Evolutionary conservation across 2,797 vertebrate genomes (phyloP), one percentile per base, ranked within the genome.

Genomic region (Semotilus atromaculatus): DNA sequence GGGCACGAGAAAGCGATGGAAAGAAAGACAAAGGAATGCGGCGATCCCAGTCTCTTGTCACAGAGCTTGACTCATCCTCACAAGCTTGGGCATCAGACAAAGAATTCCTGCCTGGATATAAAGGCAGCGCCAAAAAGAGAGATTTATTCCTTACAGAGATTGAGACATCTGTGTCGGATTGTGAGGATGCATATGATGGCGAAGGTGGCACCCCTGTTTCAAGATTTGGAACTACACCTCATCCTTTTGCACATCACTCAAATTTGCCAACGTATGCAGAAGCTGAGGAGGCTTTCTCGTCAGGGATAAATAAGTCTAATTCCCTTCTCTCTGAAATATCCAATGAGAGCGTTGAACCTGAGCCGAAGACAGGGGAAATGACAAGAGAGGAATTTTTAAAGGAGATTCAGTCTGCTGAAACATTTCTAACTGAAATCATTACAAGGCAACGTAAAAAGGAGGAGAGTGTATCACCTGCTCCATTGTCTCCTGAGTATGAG

Each of bases 121-220:
- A 92, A 29, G 90, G 90, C 73, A 36, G 72, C 18, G 26, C 84
- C 75, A 86, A 87, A 75, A 93, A 92, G 88, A 88, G 89, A 70
- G 95, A 96, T 86, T 94, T 96, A 86, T 96, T 96, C 85, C 95
- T 96, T 78, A 96, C 95, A 76, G 95, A 96, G 89, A 94, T 96
- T 2, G 90, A 96, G 89, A 94, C 94, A 4, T 93, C 92, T 53
- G 89, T 87, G 51, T 92, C 91, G 40, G 93, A 93, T 60, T 83
- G 77, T 0, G 91, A 93, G 86, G 89, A 90, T 68, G 55, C 51
- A 43, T 89, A 89, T 60, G 89, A 90, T 45, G 89, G 88, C 1
- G 89, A 90, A 21, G 89, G 89, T 29, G 89, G 89, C 19, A 81
- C 85, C 58, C 89, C 89, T 0, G 84, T 90, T 34, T 85, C 88